phyloP scores from a whole-genome alignment of 2,888 invertebrate genomes.

The Dasypogon diadema region DNA sequence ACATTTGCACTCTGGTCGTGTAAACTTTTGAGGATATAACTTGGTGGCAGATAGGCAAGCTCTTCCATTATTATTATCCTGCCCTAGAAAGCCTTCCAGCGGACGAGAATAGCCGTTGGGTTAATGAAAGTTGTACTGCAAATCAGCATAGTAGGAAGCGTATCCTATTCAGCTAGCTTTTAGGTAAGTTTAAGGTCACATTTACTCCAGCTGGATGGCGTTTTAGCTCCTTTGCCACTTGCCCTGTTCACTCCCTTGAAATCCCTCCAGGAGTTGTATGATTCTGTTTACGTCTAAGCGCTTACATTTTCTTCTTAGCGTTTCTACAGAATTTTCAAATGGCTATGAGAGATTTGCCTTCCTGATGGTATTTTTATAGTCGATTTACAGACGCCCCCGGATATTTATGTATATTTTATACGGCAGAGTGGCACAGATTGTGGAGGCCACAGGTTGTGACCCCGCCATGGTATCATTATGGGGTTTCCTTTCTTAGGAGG shows the following conservation, averaged over 20 bases:
- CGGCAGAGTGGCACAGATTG: neutral
- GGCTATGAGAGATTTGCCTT: neutral
- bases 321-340: neutral
- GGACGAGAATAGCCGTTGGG: neutral
- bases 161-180: neutral
- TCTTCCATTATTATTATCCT: conserved; percentile 3
- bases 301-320: neutral
- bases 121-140: neutral
- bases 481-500: neutral
- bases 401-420: conserved; percentile 19
- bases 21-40: neutral
- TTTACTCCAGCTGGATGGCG: neutral
- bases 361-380: conserved; percentile 16
- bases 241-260: neutral
- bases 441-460: neutral
- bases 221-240: neutral
- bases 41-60: neutral
- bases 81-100: neutral
- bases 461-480: neutral
- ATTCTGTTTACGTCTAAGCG: neutral
- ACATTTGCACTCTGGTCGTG: neutral
- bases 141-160: neutral
- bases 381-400: conserved; percentile 1
- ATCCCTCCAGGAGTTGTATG: neutral
- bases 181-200: neutral